phyloP scores from a whole-genome alignment of 1,140 invertebrate genomes.

The Anastrepha obliqua region DNA sequence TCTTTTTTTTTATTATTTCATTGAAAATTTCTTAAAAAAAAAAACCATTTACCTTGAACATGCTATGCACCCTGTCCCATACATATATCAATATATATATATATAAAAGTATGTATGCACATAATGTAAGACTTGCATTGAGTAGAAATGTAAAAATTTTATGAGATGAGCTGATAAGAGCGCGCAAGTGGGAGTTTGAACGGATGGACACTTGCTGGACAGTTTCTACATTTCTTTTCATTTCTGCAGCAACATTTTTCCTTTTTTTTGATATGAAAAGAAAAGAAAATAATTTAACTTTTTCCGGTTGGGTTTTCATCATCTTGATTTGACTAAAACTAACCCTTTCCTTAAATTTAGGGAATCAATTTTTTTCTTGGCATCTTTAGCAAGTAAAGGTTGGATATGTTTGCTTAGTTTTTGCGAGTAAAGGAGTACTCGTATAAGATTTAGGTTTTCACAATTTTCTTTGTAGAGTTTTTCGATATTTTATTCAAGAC shows the following conservation, averaged over 20 bases:
- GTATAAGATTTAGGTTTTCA: no score
- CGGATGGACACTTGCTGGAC: slow-evolving; percentile 1
- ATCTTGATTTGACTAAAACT: background rate
- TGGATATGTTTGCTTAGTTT: background rate
- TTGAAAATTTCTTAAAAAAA: no score
- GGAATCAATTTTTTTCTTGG: background rate
- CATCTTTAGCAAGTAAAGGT: background rate
- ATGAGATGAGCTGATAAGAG: background rate
- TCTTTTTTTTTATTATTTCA: no score
- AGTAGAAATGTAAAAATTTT: background rate
- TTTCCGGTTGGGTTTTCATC: background rate
- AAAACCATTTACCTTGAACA: no score
- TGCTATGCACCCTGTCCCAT: no score
- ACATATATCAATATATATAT: no score
- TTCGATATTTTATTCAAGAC: no score
- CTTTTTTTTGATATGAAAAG: background rate
- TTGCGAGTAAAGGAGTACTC: background rate
- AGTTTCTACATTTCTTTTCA: slow-evolving; percentile 4
- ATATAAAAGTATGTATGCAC: no score
- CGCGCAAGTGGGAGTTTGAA: background rate
- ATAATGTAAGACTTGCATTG: background rate
- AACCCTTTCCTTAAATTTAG: background rate
- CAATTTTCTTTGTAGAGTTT: no score
- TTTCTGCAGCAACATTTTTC: no score
- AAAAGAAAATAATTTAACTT: background rate